Evolutionary conservation across 2,797 vertebrate species (phyloP).

Genomic region (Neoniphon sammara): DNA sequence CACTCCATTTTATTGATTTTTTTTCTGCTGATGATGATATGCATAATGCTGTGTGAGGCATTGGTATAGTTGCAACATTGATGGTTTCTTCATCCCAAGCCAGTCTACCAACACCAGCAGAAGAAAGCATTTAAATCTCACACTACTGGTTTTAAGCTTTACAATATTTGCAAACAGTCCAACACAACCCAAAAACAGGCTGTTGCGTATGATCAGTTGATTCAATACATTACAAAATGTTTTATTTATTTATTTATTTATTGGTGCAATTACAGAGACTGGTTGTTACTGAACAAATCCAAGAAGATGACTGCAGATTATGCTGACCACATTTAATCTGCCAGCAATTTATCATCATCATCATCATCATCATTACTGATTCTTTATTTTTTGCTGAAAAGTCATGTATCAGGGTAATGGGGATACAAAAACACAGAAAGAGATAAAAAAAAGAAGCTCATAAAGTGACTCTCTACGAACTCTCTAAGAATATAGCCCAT

Average conservation of each 20-base stretch:
- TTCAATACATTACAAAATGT: background rate
- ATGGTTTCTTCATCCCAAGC: background rate
- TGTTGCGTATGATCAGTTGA: background rate
- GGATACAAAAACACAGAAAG: too few species aligned
- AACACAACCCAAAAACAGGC: too few species aligned
- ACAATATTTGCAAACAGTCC: too few species aligned
- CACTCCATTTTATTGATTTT: slow-evolving; percentile 26
- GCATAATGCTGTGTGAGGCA: slow-evolving; percentile 10
- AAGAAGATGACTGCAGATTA: background rate
- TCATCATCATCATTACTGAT: too few species aligned
- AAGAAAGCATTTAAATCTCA: background rate
- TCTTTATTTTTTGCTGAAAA: too few species aligned
- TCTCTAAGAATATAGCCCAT: too few species aligned
- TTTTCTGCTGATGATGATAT: background rate
- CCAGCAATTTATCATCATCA: too few species aligned
- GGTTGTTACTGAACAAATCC: background rate
- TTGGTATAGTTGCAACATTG: background rate
- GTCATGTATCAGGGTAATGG: too few species aligned
- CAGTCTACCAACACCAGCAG: background rate
- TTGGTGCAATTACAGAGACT: too few species aligned
- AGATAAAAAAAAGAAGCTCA: background rate
- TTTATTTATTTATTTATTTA: background rate
- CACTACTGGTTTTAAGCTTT: too few species aligned
- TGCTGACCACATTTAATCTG: background rate
- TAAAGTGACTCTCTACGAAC: background rate